Percentiles rank a stretch among this genome's conserved stretches.
Conservation (phyloP, 2,888 invertebrate genomes). For the Ramazzottius varieornatus region DNA sequence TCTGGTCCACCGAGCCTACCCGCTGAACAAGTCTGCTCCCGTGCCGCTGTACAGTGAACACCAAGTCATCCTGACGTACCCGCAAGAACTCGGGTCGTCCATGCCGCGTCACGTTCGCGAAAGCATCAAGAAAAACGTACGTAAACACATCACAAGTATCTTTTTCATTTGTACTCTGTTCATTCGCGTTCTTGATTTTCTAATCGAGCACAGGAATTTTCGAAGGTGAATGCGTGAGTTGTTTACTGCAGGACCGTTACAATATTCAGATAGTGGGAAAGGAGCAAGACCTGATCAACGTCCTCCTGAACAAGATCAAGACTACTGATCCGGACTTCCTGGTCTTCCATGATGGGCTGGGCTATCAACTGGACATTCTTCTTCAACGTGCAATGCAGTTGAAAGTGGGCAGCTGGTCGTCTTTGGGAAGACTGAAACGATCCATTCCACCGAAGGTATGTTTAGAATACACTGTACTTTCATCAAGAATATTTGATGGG, state of each 20-base stretch:
- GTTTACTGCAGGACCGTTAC: conserved; percentile 14
- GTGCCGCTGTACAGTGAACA: conserved; percentile 50
- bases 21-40: conserved; percentile 54
- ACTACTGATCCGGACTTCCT: conserved; percentile 75
- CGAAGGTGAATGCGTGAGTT: too few relatives aligned
- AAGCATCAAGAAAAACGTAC: not conserved
- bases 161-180: too few relatives aligned
- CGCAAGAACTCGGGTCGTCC: not conserved
- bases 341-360: conserved; percentile 57
- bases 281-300: conserved; percentile 58
- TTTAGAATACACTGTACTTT: too few relatives aligned
- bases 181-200: too few relatives aligned
- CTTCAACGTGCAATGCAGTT: conserved; percentile 44
- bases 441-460: conserved; percentile 23
- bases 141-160: not conserved
- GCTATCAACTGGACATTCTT: conserved; percentile 67
- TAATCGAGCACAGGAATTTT: too few relatives aligned
- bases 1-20: conserved; percentile 46
- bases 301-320: conserved; percentile 56
- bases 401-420: conserved; percentile 60
- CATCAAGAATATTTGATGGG: too few relatives aligned
- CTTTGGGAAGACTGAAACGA: conserved; percentile 56
- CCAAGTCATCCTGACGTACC: conserved; percentile 25
- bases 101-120: not conserved
- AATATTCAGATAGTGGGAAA: conserved; percentile 49